Conservation (phyloP, 2,888 invertebrate species). For the Notodonta dromedarius region DNA sequence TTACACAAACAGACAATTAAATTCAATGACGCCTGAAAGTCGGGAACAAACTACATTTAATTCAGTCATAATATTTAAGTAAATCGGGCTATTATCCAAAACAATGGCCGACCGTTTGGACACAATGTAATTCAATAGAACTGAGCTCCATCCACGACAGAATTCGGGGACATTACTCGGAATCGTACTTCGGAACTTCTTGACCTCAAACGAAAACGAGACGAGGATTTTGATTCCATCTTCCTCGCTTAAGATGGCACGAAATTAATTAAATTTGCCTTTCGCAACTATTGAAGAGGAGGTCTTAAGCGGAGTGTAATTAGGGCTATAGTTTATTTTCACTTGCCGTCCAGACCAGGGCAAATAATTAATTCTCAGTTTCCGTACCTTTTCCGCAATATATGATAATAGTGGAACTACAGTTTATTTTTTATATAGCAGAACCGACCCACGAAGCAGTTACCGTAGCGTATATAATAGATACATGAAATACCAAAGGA, state of each 20-base stretch:
- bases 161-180: slow-evolving; percentile 26
- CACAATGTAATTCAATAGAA: slow-evolving; percentile 56
- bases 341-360: too few relatives aligned
- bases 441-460: too few relatives aligned
- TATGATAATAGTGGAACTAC: too few relatives aligned
- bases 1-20: not conserved
- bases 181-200: slow-evolving; percentile 32
- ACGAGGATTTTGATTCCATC: slow-evolving; percentile 12
- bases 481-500: too few relatives aligned
- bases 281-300: slow-evolving; percentile 5
- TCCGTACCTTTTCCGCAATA: too few relatives aligned
- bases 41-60: not conserved
- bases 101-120: slow-evolving; percentile 41
- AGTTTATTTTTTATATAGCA: too few relatives aligned
- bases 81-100: slow-evolving; percentile 37
- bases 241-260: not conserved
- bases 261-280: slow-evolving; percentile 10
- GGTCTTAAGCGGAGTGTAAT: slow-evolving; percentile 1
- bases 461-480: too few relatives aligned
- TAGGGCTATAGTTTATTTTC: not conserved
- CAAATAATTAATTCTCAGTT: too few relatives aligned
- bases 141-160: slow-evolving; percentile 42
- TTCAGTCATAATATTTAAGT: not conserved
- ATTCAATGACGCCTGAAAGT: not conserved
- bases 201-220: slow-evolving; percentile 16